phyloP scores from a whole-genome alignment of 1,140 invertebrate species.

The Rhagoletis pomonella region DNA sequence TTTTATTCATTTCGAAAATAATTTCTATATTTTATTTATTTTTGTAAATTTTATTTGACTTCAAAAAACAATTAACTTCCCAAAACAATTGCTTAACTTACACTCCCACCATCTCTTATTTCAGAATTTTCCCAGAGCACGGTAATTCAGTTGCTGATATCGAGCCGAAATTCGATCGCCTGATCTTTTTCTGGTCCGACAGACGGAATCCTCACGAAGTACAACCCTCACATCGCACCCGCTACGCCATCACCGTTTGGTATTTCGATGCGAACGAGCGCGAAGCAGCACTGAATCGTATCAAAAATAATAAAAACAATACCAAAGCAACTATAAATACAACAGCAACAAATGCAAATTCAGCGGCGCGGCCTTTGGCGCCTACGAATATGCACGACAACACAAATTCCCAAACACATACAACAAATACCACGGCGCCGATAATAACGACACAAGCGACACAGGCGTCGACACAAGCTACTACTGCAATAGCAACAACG shows the following conservation, averaged over 20 bases:
- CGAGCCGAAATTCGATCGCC: constrained; percentile 93
- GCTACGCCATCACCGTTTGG: constrained; percentile 96
- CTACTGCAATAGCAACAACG: constrained; percentile 30
- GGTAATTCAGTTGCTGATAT: constrained; percentile 91
- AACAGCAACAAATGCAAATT: constrained; percentile 46
- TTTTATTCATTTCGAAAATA: too few species aligned
- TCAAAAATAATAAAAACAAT: constrained; percentile 60
- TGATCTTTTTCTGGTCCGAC: constrained; percentile 98
- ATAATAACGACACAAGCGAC: constrained; percentile 53
- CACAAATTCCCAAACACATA: not conserved
- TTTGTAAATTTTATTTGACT: too few species aligned
- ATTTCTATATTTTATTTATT: too few species aligned
- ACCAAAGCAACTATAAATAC: not conserved
- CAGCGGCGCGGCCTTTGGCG: not conserved
- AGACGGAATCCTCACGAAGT: constrained; percentile 97
- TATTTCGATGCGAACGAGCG: constrained; percentile 94
- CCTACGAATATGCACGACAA: constrained; percentile 26
- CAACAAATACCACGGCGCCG: constrained; percentile 64
- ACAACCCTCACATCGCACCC: constrained; percentile 89
- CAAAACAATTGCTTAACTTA: too few species aligned
- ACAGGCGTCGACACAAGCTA: not conserved
- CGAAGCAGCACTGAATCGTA: constrained; percentile 79
- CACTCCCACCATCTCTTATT: not conserved
- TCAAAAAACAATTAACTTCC: too few species aligned
- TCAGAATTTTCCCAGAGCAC: constrained; percentile 92